A percentile compares a stretch with the other conserved stretches of the same genome.
phyloP scores from a whole-genome alignment of 2,797 vertebrate species.

The Tympanoctomys barrerae region DNA sequence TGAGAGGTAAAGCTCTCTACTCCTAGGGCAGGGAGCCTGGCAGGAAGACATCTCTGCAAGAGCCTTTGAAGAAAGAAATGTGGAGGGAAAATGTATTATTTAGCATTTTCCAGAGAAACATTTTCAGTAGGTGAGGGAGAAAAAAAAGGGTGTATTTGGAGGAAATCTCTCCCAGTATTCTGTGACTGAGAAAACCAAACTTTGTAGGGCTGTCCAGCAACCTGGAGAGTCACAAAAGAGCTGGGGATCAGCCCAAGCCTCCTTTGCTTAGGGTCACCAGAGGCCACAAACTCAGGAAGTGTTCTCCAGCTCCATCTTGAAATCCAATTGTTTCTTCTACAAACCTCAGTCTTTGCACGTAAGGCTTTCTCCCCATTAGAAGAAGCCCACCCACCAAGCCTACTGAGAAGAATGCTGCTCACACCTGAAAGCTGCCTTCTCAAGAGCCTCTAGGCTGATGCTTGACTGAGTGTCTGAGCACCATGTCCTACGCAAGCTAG shows the following conservation, averaged over 20 bases:
- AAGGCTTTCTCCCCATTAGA: neutral
- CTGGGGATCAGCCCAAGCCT: neutral
- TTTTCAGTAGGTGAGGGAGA: neutral
- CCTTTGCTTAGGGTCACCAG: neutral
- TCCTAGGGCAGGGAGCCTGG: neutral
- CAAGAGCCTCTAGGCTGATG: neutral
- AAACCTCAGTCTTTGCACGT: neutral
- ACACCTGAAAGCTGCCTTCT: neutral
- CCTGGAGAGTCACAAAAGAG: neutral
- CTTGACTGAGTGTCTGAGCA: neutral
- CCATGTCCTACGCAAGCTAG: neutral
- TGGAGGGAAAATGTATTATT: neutral
- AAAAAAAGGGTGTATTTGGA: neutral
- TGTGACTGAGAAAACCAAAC: neutral
- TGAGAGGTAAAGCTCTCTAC: neutral
- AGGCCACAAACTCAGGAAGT: neutral
- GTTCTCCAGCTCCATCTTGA: neutral
- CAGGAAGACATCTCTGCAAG: neutral
- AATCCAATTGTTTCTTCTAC: neutral
- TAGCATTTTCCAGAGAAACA: neutral
- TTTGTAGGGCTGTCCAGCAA: neutral
- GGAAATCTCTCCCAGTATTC: neutral
- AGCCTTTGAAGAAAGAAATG: neutral
- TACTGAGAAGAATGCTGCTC: neutral
- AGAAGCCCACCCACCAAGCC: neutral